Evolutionary conservation across 2,888 invertebrate genomes (phyloP).

Genomic region (Merodon equestris): DNA sequence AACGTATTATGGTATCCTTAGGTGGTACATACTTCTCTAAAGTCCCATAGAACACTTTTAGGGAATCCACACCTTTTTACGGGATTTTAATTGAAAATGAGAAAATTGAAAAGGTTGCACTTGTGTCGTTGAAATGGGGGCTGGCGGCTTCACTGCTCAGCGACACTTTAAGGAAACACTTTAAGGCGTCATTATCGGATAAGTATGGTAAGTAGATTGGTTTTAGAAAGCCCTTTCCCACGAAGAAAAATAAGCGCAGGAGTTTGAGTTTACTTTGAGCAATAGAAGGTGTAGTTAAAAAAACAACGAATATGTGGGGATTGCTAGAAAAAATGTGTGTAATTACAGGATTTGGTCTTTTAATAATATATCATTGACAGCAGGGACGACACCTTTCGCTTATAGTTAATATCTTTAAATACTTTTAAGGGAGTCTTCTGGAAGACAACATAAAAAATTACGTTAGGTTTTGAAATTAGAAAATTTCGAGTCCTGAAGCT

Average conservation of each 20-base stretch:
- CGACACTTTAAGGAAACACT: slow-evolving; percentile 34
- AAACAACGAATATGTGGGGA: too few relatives aligned
- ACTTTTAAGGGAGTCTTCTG: too few relatives aligned
- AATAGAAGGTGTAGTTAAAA: too few relatives aligned
- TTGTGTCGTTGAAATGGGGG: neutral
- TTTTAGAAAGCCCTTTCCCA: slow-evolving; percentile 20
- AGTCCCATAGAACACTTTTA: slow-evolving; percentile 28
- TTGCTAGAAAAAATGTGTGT: too few relatives aligned
- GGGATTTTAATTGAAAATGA: slow-evolving; percentile 51
- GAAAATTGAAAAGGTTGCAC: slow-evolving; percentile 46
- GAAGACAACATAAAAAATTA: too few relatives aligned
- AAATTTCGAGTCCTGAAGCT: too few relatives aligned
- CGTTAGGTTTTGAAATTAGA: too few relatives aligned
- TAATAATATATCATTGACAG: too few relatives aligned
- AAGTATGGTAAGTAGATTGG: slow-evolving; percentile 42
- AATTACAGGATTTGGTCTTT: too few relatives aligned
- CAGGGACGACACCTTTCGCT: too few relatives aligned
- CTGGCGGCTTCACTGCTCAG: slow-evolving; percentile 5
- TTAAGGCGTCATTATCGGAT: slow-evolving; percentile 34
- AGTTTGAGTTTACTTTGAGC: neutral
- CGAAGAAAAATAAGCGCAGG: slow-evolving; percentile 12
- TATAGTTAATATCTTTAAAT: too few relatives aligned
- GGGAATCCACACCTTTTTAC: slow-evolving; percentile 33
- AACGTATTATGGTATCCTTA: too few relatives aligned
- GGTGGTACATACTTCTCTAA: slow-evolving; percentile 7